A percentile compares a stretch with the other conserved stretches of the same genome.
Conservation (phyloP, 2,113 vertebrate genomes). For the Sakesphorus luctuosus region DNA sequence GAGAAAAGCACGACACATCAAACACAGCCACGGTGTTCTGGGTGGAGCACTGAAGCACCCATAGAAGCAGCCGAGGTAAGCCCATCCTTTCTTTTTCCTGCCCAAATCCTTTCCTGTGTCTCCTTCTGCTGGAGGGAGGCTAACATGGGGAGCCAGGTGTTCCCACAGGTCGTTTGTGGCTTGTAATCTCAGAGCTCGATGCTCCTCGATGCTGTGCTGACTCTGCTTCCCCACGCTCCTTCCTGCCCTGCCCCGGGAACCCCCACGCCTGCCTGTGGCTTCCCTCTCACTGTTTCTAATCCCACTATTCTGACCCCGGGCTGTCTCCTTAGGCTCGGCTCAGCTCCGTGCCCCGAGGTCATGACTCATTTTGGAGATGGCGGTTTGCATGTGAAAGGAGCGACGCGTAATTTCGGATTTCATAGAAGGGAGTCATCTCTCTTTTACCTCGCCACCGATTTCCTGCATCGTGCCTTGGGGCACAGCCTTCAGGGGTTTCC, state of each 20-base stretch:
- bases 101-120: background rate
- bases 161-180: background rate
- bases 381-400: constrained; percentile 24
- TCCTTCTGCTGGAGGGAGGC: background rate
- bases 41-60: background rate
- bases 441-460: background rate
- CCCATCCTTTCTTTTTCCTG: background rate
- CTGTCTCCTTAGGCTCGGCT: background rate
- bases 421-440: background rate
- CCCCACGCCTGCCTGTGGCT: background rate
- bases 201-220: background rate
- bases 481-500: background rate
- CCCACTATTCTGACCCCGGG: background rate
- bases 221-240: background rate
- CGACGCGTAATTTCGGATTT: background rate
- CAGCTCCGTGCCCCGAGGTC: background rate
- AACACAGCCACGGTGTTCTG: rapidly evolving
- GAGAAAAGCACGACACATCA: background rate
- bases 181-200: background rate
- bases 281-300: background rate
- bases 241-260: background rate
- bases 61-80: background rate
- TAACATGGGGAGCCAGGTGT: background rate
- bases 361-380: constrained; percentile 43
- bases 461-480: background rate